These are phyloP conservation scores for Triplophysa rosa DNA, from an alignment of 2,113 vertebrate species.

Conservation along the genomic window DNA sequence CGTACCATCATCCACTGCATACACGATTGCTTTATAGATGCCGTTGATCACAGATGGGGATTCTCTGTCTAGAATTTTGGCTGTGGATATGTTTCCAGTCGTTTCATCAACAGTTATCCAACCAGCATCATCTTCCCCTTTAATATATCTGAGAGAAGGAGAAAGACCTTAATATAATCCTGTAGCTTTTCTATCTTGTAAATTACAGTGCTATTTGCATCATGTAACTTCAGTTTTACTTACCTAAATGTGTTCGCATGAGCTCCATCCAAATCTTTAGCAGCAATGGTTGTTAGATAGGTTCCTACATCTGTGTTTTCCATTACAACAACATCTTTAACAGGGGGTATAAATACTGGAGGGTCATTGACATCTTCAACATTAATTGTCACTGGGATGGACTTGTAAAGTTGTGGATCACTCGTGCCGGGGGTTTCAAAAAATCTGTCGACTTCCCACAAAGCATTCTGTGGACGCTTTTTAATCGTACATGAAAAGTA, in stretches of 20 bases:
- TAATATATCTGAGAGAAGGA: constrained; percentile 18
- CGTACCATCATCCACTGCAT: constrained; percentile 68
- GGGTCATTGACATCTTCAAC: constrained; percentile 70
- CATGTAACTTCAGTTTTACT: background rate
- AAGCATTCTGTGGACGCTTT: accelerated
- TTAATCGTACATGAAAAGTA: constrained; percentile 61
- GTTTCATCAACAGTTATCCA: constrained; percentile 64
- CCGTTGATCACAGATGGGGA: constrained; percentile 56
- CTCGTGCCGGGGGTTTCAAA: background rate
- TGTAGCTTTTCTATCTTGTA: background rate
- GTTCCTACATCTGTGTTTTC: constrained; percentile 57
- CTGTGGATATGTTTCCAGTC: constrained; percentile 64
- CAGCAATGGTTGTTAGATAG: constrained; percentile 53
- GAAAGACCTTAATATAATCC: background rate
- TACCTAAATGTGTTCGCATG: constrained; percentile 56
- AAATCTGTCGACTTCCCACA: constrained; percentile 55
- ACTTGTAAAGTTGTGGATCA: background rate
- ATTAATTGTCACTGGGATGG: constrained; percentile 45
- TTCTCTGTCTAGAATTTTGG: constrained; percentile 65
- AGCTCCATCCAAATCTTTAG: constrained; percentile 57
- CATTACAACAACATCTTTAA: background rate
- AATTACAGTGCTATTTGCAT: background rate
- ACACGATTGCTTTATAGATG: constrained; percentile 60
- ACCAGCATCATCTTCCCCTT: constrained; percentile 57
- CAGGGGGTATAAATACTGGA: constrained; percentile 51